Evolutionary conservation across 1,140 invertebrate genomes (phyloP), one percentile per base, ranked within the genome.

Genomic region (Drosophila prosaltans): DNA sequence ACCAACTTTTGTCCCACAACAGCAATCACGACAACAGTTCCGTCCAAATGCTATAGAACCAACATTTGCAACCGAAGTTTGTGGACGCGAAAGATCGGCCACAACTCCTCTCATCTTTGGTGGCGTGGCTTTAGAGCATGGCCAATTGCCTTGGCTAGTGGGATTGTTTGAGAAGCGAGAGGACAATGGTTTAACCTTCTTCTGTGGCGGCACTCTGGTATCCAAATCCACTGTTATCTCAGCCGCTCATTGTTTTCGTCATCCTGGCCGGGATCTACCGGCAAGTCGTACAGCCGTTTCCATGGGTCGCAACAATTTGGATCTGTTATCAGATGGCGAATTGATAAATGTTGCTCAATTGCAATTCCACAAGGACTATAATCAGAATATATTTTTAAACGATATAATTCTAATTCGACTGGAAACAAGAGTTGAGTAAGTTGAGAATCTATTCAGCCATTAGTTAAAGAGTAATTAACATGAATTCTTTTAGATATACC

Each of bases 81-180:
- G 90, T 40, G 90, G 90, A 1, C 59, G 70, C 0, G 89, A 91
- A 26, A 54, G 74, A 9, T 54, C 74, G 10, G 68, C 72, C 0
- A 77, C 85, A 0, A 93, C 93, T 65, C 91, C 86, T 0, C 75
- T 94, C 2, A 94, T 95, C 24, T 93, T 95, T 5, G 94, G 94
- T n/a, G 95, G 95, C 2, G 75, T 88, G 7, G 83, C 92, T 0
- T 90, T 94, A 2, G 74, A 90, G 1, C 91, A 93, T 7, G 95
- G 95, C 24, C 93, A 95, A 65, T 95, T 94, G 89, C 96, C 96
- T 0, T 97, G 96, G 96, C 90, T 96, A 43, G 95, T 94, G 0
- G 94, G 94, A 2, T 93, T 96, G 55, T 95, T 94, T 70, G 74
- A 93, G 36, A 84, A 90, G 1, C 51, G 39, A 1, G 26, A 60